These are phyloP conservation scores for Sebastes diaconus DNA, from an alignment of 2,797 vertebrate genomes.

Conservation along the genomic window DNA sequence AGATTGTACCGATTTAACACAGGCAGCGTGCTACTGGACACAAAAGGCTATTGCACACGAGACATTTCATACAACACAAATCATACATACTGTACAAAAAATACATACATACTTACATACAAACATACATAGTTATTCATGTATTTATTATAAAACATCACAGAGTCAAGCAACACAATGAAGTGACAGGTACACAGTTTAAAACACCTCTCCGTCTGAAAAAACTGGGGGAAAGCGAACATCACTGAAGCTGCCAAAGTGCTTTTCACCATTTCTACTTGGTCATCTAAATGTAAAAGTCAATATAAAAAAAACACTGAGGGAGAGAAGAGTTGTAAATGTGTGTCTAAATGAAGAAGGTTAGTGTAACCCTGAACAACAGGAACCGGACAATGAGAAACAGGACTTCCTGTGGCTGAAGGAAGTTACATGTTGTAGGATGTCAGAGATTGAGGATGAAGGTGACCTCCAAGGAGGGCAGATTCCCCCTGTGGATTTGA, in stretches of 20 bases:
- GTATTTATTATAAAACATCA: constrained; percentile 73
- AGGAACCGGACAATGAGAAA: constrained; percentile 77
- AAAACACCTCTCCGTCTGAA: constrained; percentile 60
- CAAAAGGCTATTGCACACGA: constrained; percentile 87
- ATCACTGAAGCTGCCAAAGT: constrained; percentile 85
- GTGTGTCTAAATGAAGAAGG: constrained; percentile 59
- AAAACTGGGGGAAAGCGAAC: constrained; percentile 57
- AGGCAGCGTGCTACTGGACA: constrained; percentile 85
- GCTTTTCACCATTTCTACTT: constrained; percentile 82
- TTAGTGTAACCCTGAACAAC: constrained; percentile 74
- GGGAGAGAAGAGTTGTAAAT: constrained; percentile 34
- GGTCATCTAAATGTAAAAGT: constrained; percentile 63
- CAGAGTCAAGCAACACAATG: constrained; percentile 65
- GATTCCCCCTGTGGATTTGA: constrained; percentile 33
- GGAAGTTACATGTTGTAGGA: constrained; percentile 68
- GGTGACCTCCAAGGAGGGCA: constrained; percentile 55
- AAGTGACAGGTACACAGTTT: constrained; percentile 67
- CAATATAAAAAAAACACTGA: constrained; percentile 52
- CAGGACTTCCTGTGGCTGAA: constrained; percentile 75
- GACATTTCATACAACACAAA: constrained; percentile 80
- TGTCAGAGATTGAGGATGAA: constrained; percentile 58
- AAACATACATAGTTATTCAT: constrained; percentile 75
- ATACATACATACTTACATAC: constrained; percentile 74
- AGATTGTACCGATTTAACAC: constrained; percentile 84
- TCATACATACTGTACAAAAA: constrained; percentile 81